A percentile compares a stretch with the other conserved stretches of the same genome.
phyloP scores from a whole-genome alignment of 1,140 invertebrate species.

The Drosophila tropicalis region DNA sequence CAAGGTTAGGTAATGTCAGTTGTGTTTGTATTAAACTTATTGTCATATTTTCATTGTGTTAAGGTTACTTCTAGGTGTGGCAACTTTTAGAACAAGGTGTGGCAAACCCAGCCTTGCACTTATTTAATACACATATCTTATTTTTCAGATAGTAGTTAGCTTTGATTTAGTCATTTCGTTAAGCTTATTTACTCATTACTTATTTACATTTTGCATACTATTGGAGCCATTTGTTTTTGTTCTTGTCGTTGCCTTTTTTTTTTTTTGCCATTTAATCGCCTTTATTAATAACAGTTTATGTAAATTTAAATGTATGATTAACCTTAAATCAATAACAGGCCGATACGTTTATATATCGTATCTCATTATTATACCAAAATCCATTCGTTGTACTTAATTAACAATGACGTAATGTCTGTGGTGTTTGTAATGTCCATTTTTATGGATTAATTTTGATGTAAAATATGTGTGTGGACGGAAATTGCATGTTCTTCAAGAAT shows the following conservation, averaged over 20 bases:
- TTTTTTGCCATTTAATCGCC: constrained; percentile 46
- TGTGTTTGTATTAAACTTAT: too few species aligned
- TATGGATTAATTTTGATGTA: constrained; percentile 22
- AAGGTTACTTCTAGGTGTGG: too few species aligned
- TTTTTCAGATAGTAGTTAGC: neutral
- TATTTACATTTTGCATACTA: constrained; percentile 18
- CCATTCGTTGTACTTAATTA: constrained; percentile 67
- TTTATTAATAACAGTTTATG: constrained; percentile 77
- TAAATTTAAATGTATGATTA: constrained; percentile 71
- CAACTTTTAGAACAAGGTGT: too few species aligned
- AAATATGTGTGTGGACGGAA: neutral
- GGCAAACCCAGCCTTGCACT: too few species aligned
- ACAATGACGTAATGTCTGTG: constrained; percentile 42
- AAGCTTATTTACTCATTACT: constrained; percentile 22
- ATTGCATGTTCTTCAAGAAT: neutral
- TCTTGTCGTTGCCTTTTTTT: too few species aligned
- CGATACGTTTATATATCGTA: constrained; percentile 29
- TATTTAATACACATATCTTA: too few species aligned
- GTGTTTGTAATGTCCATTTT: constrained; percentile 26
- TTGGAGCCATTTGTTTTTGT: constrained; percentile 2
- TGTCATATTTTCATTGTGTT: too few species aligned
- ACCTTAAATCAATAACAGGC: constrained; percentile 68
- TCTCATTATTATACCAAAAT: constrained; percentile 30
- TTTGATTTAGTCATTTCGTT: constrained; percentile 26
- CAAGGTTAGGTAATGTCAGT: too few species aligned